phyloP scores from a whole-genome alignment of 2,797 vertebrate species.

The Mormyrops attenuatus region DNA sequence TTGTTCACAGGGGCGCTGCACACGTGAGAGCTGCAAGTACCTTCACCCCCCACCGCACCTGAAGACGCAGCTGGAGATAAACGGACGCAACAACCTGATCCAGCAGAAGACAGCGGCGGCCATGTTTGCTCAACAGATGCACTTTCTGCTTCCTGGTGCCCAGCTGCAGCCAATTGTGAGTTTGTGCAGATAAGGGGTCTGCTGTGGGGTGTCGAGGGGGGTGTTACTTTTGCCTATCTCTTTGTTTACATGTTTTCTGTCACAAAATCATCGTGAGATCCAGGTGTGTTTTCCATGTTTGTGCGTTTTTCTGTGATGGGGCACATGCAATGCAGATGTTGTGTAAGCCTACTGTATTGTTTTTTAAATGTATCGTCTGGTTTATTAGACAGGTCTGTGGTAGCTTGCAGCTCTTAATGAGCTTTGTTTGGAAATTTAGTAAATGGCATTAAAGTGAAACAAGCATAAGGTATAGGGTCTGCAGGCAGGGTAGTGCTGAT shows the following conservation, averaged over 20 bases:
- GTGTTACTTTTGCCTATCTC: neutral
- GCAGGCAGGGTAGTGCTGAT: neutral
- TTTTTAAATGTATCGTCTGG: neutral
- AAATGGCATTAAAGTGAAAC: neutral
- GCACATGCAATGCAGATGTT: neutral
- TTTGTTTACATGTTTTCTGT: neutral
- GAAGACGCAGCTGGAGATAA: constrained; percentile 96
- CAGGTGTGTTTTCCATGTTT: neutral
- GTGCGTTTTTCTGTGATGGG: neutral
- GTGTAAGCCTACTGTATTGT: neutral
- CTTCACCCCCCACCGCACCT: constrained; percentile 94
- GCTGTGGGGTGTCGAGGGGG: neutral
- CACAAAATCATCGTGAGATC: neutral
- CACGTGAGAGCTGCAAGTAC: constrained; percentile 97
- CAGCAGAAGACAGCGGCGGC: constrained; percentile 92
- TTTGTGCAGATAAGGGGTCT: constrained; percentile 9
- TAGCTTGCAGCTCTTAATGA: neutral
- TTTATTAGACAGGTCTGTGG: neutral
- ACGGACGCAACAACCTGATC: constrained; percentile 96
- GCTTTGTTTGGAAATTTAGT: neutral
- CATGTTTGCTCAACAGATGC: constrained; percentile 98
- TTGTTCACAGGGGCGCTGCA: constrained; percentile 80
- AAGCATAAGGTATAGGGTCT: neutral
- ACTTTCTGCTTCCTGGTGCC: constrained; percentile 87
- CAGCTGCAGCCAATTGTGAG: constrained; percentile 92